These are phyloP conservation scores for Odontothrips loti DNA, from an alignment of 2,888 invertebrate genomes.

Conservation along the genomic window DNA sequence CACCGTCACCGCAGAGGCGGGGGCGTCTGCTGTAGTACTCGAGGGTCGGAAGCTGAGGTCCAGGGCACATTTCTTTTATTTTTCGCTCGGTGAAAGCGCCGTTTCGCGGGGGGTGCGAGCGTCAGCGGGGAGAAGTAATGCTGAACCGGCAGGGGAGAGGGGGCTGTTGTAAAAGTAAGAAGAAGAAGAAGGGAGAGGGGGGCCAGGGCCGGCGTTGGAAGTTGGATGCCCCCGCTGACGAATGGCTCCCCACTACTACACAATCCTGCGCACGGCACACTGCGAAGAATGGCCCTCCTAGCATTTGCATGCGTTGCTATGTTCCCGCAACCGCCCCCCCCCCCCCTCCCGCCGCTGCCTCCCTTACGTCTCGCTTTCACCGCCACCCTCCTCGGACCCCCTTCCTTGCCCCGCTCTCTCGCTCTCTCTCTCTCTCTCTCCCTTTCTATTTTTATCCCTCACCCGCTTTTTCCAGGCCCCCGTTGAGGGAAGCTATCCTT, in stretches of 20 bases:
- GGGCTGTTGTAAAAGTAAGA: not conserved
- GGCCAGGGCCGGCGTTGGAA: not conserved
- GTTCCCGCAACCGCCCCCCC: not conserved
- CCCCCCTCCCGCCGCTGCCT: not conserved
- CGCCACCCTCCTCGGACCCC: not conserved
- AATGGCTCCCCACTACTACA: constrained; percentile 3
- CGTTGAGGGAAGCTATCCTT: too few species aligned
- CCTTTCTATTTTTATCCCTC: too few species aligned
- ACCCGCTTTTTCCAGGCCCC: too few species aligned
- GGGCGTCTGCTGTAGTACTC: too few species aligned
- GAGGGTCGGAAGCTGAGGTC: too few species aligned
- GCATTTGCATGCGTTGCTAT: constrained; percentile 6
- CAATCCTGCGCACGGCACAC: constrained; percentile 8
- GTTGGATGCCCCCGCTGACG: not conserved
- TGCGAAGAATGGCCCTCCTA: not conserved
- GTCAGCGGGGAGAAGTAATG: too few species aligned
- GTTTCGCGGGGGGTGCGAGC: too few species aligned
- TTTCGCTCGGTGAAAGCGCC: too few species aligned
- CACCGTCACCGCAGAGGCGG: too few species aligned
- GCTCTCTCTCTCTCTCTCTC: not conserved
- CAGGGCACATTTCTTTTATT: too few species aligned
- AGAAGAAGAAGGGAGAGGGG: not conserved
- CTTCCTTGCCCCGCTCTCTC: not conserved
- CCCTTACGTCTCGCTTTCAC: too few species aligned
- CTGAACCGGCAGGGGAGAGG: not conserved